phyloP scores from a whole-genome alignment of 2,113 vertebrate species.

The Sander vitreus region DNA sequence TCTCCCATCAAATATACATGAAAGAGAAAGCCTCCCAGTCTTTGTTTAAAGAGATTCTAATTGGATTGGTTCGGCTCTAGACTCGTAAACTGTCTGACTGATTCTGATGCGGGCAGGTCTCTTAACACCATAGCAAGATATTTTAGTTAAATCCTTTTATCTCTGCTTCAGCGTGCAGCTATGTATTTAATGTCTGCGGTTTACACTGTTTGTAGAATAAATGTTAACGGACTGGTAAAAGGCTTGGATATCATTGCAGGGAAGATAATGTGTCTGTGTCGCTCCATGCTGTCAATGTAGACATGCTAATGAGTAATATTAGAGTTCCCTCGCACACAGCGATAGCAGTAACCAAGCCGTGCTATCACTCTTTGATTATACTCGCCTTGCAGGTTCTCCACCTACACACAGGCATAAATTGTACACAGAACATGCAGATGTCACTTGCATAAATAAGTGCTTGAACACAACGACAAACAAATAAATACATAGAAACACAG shows the following conservation, averaged over 20 bases:
- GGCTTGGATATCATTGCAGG: slow-evolving; percentile 1
- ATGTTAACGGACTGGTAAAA: slow-evolving; percentile 26
- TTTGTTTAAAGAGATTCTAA: slow-evolving; percentile 48
- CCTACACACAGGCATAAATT: slow-evolving; percentile 39
- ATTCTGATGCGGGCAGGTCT: slow-evolving; percentile 27
- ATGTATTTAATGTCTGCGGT: slow-evolving; percentile 18
- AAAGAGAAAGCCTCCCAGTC: slow-evolving; percentile 37
- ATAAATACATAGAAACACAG: background rate
- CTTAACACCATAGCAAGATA: slow-evolving; percentile 19
- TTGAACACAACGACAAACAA: slow-evolving; percentile 10
- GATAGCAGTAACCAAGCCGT: slow-evolving; percentile 32
- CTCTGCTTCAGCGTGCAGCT: slow-evolving; percentile 8
- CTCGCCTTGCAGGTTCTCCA: slow-evolving; percentile 43
- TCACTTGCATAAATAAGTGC: slow-evolving; percentile 12
- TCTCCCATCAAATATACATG: slow-evolving; percentile 46
- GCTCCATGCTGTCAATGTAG: slow-evolving; percentile 30
- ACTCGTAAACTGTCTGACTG: slow-evolving; percentile 32
- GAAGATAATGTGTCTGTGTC: slow-evolving; percentile 22
- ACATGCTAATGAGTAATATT: slow-evolving; percentile 43
- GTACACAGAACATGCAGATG: slow-evolving; percentile 20
- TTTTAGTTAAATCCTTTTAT: slow-evolving; percentile 45
- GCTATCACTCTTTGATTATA: slow-evolving; percentile 22
- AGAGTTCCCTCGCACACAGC: slow-evolving; percentile 1
- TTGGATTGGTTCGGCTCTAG: slow-evolving; percentile 40
- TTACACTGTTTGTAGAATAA: slow-evolving; percentile 29